A percentile compares a stretch with the other conserved stretches of the same genome.
Conservation (phyloP, 2,888 invertebrate genomes). For the Patella pellucida region DNA sequence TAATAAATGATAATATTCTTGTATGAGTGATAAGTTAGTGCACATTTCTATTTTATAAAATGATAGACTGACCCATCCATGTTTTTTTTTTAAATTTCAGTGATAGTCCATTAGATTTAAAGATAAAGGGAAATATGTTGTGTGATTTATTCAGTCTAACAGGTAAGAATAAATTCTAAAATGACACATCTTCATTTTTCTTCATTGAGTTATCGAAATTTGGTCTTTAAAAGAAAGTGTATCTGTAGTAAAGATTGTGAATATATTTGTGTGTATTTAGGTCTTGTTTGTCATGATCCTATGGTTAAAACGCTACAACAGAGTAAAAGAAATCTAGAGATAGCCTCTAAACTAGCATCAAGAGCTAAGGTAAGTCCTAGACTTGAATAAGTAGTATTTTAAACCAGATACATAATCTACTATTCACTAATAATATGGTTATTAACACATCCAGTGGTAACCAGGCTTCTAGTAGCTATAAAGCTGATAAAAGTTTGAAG, state of each 20-base stretch:
- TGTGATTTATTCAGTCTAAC: slow-evolving; percentile 92
- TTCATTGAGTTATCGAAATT: not conserved
- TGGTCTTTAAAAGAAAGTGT: not conserved
- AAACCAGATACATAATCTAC: too few species aligned
- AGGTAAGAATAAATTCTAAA: slow-evolving; percentile 72
- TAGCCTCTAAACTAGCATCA: slow-evolving; percentile 59
- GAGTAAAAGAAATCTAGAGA: slow-evolving; percentile 58
- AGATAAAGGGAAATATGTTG: slow-evolving; percentile 91
- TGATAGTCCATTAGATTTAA: slow-evolving; percentile 92
- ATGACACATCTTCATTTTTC: too few species aligned
- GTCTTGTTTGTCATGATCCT: slow-evolving; percentile 70
- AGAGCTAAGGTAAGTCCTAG: slow-evolving; percentile 53
- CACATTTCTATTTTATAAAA: not conserved
- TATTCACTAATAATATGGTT: too few species aligned
- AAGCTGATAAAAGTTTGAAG: too few species aligned
- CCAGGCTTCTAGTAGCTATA: too few species aligned
- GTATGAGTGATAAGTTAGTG: not conserved
- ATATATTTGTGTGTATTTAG: slow-evolving; percentile 41
- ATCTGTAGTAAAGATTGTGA: not conserved
- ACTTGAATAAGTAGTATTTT: too few species aligned
- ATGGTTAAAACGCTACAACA: slow-evolving; percentile 66
- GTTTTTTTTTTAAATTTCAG: slow-evolving; percentile 72
- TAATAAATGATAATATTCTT: not conserved
- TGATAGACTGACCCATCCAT: not conserved
- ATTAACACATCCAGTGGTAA: too few species aligned